Evolutionary conservation across 2,888 invertebrate genomes (phyloP).

Genomic region (Pteria penguin): DNA sequence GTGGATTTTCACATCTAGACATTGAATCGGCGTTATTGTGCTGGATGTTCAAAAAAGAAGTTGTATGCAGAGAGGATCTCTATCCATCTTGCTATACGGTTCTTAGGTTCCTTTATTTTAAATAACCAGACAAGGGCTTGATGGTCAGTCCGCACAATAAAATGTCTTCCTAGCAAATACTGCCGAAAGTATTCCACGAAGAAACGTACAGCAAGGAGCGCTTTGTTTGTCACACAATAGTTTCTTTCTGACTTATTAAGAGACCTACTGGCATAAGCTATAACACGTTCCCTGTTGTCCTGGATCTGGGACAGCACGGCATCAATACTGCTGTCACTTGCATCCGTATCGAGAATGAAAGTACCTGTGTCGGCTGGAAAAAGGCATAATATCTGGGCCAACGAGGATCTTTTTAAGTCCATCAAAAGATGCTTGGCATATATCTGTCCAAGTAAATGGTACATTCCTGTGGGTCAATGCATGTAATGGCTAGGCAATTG

Average conservation of each 20-base stretch:
- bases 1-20: conserved; percentile 39
- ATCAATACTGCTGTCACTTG: conserved; percentile 39
- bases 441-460: conserved; percentile 37
- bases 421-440: conserved; percentile 36
- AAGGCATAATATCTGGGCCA: conserved; percentile 43
- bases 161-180: conserved; percentile 30
- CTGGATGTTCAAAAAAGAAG: conserved; percentile 46
- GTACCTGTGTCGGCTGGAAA: conserved; percentile 33
- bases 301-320: conserved; percentile 47
- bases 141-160: conserved; percentile 37
- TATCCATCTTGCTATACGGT: conserved; percentile 45
- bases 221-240: conserved; percentile 37
- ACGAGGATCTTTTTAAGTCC: conserved; percentile 36
- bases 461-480: conserved; percentile 33
- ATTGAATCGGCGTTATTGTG: conserved; percentile 50
- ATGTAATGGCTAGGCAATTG: conserved; percentile 34
- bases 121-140: conserved; percentile 39
- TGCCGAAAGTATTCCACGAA: conserved; percentile 39
- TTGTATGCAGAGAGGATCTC: conserved; percentile 41
- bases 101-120: conserved; percentile 37
- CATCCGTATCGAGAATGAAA: conserved; percentile 52
- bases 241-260: conserved; percentile 44
- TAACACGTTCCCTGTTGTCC: conserved; percentile 40
- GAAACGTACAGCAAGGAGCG: conserved; percentile 25
- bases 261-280: conserved; percentile 48